Conservation (phyloP, 2,888 invertebrate genomes). For the Agriotes lineatus region DNA sequence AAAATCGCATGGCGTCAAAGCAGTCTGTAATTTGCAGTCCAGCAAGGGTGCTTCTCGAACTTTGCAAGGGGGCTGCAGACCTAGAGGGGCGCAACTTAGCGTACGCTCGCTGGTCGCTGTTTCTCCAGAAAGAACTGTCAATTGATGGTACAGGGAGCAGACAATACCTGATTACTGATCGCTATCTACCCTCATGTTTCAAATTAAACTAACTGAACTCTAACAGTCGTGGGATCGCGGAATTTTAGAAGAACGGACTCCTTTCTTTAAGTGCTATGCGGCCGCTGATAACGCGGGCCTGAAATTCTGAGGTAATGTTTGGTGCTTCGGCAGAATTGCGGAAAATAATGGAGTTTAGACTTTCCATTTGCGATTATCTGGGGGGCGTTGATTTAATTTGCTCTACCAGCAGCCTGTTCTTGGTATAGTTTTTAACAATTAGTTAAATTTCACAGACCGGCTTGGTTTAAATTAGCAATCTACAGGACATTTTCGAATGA, state of each 20-base stretch:
- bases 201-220: constrained; percentile 52
- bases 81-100: constrained; percentile 23
- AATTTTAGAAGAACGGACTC: constrained; percentile 28
- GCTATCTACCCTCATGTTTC: constrained; percentile 57
- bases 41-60: neutral
- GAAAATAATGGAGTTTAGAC: too few relatives aligned
- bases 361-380: too few relatives aligned
- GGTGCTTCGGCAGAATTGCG: too few relatives aligned
- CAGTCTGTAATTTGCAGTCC: neutral
- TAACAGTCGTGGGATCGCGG: constrained; percentile 48
- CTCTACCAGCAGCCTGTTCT: too few relatives aligned
- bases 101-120: constrained; percentile 26
- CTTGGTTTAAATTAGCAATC: too few relatives aligned
- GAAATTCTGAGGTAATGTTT: too few relatives aligned
- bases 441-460: too few relatives aligned
- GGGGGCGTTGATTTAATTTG: too few relatives aligned
- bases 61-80: neutral
- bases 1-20: neutral
- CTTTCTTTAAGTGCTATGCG: neutral
- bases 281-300: too few relatives aligned
- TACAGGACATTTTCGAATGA: too few relatives aligned
- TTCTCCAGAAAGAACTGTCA: constrained; percentile 49
- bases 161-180: constrained; percentile 59
- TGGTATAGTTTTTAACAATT: too few relatives aligned
- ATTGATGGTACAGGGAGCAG: constrained; percentile 50